phyloP scores from a whole-genome alignment of 2,113 vertebrate species.

The Cephalopholis sonnerati region DNA sequence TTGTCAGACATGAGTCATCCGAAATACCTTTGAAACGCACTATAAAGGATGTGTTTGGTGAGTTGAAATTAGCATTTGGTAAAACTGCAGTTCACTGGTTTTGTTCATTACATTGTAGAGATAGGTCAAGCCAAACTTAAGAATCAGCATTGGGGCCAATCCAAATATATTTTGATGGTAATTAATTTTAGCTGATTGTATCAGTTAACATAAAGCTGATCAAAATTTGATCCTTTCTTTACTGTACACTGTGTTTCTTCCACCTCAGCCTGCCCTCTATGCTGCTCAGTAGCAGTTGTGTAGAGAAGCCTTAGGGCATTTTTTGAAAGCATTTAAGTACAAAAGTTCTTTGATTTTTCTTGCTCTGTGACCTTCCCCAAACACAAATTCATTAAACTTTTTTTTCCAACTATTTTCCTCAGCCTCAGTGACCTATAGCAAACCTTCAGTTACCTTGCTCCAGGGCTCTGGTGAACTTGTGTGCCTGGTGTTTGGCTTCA shows the following conservation, averaged over 20 bases:
- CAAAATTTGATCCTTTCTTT: too few relatives aligned
- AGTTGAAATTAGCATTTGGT: slow-evolving; percentile 18
- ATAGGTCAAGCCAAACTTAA: neutral
- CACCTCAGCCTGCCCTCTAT: neutral
- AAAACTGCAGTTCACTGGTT: neutral
- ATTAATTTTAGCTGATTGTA: too few relatives aligned
- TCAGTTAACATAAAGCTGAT: too few relatives aligned
- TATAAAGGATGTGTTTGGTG: slow-evolving; percentile 75
- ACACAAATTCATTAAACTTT: neutral
- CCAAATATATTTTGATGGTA: too few relatives aligned
- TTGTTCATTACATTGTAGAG: neutral
- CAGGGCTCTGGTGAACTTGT: slow-evolving; percentile 61
- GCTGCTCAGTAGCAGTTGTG: neutral
- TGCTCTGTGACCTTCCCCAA: neutral
- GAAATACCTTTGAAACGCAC: slow-evolving; percentile 23
- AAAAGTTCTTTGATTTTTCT: neutral
- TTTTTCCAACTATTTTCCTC: neutral
- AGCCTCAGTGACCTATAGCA: slow-evolving; percentile 55
- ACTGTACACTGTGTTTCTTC: too few relatives aligned
- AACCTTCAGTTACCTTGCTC: slow-evolving; percentile 70
- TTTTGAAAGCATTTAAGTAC: neutral
- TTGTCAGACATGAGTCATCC: slow-evolving; percentile 78
- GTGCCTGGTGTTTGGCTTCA: slow-evolving; percentile 79
- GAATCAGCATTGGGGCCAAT: too few relatives aligned
- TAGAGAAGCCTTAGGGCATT: neutral